These are phyloP conservation scores for Lasioglossum pauxillum DNA, from an alignment of 2,888 invertebrate genomes.

Conservation along the genomic window DNA sequence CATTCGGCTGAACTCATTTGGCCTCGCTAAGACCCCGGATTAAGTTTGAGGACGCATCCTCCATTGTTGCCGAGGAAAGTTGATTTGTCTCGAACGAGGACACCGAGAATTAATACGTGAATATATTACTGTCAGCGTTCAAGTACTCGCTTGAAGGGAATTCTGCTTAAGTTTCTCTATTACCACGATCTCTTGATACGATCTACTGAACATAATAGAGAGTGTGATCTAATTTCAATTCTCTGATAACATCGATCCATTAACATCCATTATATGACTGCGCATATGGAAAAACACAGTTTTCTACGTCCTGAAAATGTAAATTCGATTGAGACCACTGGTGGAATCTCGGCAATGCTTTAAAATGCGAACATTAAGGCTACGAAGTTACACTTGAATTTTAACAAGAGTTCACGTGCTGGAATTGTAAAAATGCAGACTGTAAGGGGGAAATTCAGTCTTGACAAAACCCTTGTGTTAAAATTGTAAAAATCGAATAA, in stretches of 20 bases:
- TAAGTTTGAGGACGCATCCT: conserved; percentile 15
- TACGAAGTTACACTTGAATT: no score
- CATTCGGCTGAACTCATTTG: not conserved
- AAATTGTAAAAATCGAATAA: not conserved
- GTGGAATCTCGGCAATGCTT: no score
- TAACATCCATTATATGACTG: not conserved
- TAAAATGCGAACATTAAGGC: no score
- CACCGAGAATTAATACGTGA: conserved; percentile 19
- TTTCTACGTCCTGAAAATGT: not conserved
- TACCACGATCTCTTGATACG: not conserved
- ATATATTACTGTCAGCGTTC: conserved; percentile 29
- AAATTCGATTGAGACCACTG: not conserved
- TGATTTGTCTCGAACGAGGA: conserved; percentile 30
- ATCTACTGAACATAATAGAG: not conserved
- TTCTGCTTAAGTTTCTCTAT: not conserved
- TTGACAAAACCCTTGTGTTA: not conserved
- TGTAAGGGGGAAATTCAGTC: not conserved
- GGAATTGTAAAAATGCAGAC: not conserved
- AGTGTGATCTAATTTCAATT: not conserved
- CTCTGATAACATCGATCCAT: not conserved
- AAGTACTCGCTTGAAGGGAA: not conserved
- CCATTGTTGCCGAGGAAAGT: conserved; percentile 51
- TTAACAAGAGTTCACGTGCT: not conserved
- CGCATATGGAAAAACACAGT: not conserved
- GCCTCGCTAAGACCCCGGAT: not conserved